phyloP scores from a whole-genome alignment of 2,113 vertebrate species.

The Amphiprion percula region DNA sequence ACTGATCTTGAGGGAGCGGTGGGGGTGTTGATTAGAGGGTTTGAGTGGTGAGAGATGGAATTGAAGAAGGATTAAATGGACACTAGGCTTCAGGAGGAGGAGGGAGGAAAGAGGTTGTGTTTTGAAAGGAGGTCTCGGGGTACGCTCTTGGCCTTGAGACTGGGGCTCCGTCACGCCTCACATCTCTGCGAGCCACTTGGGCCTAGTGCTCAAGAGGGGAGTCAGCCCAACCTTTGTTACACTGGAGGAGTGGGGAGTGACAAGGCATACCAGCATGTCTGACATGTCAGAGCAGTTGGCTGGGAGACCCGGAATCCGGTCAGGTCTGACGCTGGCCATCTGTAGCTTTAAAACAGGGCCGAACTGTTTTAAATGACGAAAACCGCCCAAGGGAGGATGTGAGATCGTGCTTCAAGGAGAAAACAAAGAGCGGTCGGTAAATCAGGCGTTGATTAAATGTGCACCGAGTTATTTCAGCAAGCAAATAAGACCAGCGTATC shows the following conservation, averaged over 20 bases:
- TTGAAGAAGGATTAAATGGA: constrained; percentile 80
- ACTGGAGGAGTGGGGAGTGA: constrained; percentile 75
- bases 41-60: constrained; percentile 73
- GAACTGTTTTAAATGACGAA: constrained; percentile 68
- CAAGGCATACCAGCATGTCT: constrained; percentile 79
- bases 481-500: constrained; percentile 57
- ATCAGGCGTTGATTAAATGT: constrained; percentile 63
- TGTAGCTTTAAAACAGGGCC: constrained; percentile 62
- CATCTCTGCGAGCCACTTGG: constrained; percentile 71
- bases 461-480: constrained; percentile 52
- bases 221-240: constrained; percentile 75
- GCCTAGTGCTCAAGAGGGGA: constrained; percentile 70
- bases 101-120: constrained; percentile 19
- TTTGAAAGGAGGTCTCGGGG: constrained; percentile 67
- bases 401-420: constrained; percentile 54
- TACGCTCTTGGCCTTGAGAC: constrained; percentile 77
- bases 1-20: constrained; percentile 43
- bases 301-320: constrained; percentile 68
- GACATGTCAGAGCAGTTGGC: constrained; percentile 80
- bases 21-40: constrained; percentile 67
- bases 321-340: constrained; percentile 72
- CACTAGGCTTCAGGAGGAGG: constrained; percentile 62
- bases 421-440: constrained; percentile 63
- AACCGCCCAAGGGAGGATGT: constrained; percentile 53
- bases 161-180: constrained; percentile 77